Evolutionary conservation across 2,888 invertebrate species (phyloP).

Genomic region (Elmis aenea): DNA sequence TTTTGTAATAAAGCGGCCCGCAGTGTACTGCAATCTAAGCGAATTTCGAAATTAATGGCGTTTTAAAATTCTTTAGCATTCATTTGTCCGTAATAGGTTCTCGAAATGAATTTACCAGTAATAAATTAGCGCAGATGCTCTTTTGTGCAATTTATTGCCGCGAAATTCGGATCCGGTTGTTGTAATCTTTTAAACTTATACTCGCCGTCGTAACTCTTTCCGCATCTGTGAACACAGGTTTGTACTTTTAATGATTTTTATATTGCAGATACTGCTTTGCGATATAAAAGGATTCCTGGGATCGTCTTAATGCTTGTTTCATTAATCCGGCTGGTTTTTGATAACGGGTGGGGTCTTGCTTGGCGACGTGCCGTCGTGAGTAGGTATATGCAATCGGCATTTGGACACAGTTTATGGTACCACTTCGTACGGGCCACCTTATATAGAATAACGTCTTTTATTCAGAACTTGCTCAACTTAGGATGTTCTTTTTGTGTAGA

Average conservation of each 20-base stretch:
- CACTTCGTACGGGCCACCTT: conserved; percentile 6
- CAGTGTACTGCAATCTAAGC: conserved; percentile 3
- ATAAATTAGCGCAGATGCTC: conserved; percentile 20
- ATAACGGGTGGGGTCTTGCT: conserved; percentile 4
- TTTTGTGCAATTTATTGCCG: conserved; percentile 15
- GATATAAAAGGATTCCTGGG: conserved; percentile 4
- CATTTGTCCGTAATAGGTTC: conserved; percentile 20
- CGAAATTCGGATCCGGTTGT: conserved; percentile 12
- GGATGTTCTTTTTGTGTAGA: no score
- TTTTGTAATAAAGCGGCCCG: conserved; percentile 10
- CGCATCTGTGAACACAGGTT: conserved; percentile 14
- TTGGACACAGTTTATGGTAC: conserved; percentile 9
- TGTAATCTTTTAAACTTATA: conserved; percentile 14
- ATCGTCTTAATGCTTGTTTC: conserved; percentile 5
- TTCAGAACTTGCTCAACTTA: no score
- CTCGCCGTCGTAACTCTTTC: conserved; percentile 15
- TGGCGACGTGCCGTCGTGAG: conserved; percentile 8
- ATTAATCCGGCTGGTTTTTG: conserved; percentile 13
- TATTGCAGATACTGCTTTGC: conserved; percentile 10
- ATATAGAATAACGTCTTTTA: conserved; percentile 5
- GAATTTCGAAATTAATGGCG: conserved; percentile 16
- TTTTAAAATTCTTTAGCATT: conserved; percentile 23
- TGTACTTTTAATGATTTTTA: conserved; percentile 16
- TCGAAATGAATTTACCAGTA: conserved; percentile 20
- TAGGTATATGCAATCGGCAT: conserved; percentile 11